These are phyloP conservation scores for Xestia sexstrigata DNA, from an alignment of 2,888 invertebrate species.

Conservation along the genomic window DNA sequence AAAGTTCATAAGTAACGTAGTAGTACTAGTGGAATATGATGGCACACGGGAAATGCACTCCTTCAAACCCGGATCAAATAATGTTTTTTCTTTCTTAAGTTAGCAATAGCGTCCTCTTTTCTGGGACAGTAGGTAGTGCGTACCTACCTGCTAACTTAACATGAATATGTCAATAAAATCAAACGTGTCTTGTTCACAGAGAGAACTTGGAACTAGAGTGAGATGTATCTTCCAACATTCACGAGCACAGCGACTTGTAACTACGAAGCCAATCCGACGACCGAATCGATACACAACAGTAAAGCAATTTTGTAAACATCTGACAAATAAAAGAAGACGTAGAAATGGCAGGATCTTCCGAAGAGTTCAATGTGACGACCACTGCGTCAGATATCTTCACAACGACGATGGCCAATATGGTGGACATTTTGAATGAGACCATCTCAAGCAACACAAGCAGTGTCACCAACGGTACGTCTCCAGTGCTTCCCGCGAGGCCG, in stretches of 20 bases:
- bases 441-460: slow-evolving; percentile 37
- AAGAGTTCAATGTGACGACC: slow-evolving; percentile 6
- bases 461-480: slow-evolving; percentile 1
- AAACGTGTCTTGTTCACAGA: slow-evolving; percentile 33
- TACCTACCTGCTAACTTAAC: not conserved
- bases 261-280: slow-evolving; percentile 31
- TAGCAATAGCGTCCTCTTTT: not conserved
- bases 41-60: not conserved
- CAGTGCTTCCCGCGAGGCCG: slow-evolving; percentile 13
- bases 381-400: slow-evolving; percentile 9
- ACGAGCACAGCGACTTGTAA: slow-evolving; percentile 22
- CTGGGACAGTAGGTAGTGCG: not conserved
- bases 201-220: slow-evolving; percentile 24
- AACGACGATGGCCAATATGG: slow-evolving; percentile 12
- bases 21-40: not conserved
- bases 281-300: slow-evolving; percentile 41
- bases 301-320: slow-evolving; percentile 7
- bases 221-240: slow-evolving; percentile 32
- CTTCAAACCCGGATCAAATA: not conserved
- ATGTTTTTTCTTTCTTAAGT: not conserved
- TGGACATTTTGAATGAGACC: slow-evolving; percentile 17
- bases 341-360: slow-evolving; percentile 23
- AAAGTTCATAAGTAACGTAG: not conserved
- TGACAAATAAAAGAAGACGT: slow-evolving; percentile 8
- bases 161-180: not conserved